A percentile compares a stretch with the other conserved stretches of the same genome.
phyloP scores from a whole-genome alignment of 2,113 vertebrate genomes.

The Seriola aureovittata region DNA sequence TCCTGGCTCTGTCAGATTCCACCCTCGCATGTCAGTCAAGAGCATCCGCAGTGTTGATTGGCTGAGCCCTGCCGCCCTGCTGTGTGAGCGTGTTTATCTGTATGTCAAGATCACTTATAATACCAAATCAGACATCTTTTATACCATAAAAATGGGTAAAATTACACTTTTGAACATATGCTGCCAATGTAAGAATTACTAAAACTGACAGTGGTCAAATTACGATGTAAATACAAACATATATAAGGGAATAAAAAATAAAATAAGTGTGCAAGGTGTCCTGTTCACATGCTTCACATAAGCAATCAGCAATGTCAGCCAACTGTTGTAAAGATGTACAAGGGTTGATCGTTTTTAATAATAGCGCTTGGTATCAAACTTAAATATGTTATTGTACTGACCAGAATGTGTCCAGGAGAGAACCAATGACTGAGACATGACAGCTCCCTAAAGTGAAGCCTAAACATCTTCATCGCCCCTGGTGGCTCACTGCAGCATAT shows the following conservation, averaged over 20 bases:
- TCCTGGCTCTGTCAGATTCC: slow-evolving; percentile 62
- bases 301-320: neutral
- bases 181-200: neutral
- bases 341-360: too few relatives aligned
- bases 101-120: neutral
- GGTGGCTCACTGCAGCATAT: too few relatives aligned
- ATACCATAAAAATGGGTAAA: neutral
- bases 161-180: neutral
- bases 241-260: neutral
- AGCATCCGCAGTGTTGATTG: slow-evolving; percentile 44
- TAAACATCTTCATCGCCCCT: too few relatives aligned
- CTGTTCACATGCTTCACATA: neutral
- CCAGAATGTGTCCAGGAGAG: too few relatives aligned
- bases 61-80: slow-evolving; percentile 20
- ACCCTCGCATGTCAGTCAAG: slow-evolving; percentile 63
- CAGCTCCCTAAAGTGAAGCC: too few relatives aligned
- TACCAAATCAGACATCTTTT: neutral
- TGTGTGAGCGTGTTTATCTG: neutral
- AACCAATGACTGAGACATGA: too few relatives aligned
- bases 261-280: neutral
- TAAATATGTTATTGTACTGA: too few relatives aligned
- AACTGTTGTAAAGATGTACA: too few relatives aligned
- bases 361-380: too few relatives aligned
- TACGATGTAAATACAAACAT: neutral
- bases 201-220: neutral